Evolutionary conservation across 1,140 invertebrate species (phyloP), one percentile per base, ranked within the genome.

Genomic region (Drosophila ananassae): DNA sequence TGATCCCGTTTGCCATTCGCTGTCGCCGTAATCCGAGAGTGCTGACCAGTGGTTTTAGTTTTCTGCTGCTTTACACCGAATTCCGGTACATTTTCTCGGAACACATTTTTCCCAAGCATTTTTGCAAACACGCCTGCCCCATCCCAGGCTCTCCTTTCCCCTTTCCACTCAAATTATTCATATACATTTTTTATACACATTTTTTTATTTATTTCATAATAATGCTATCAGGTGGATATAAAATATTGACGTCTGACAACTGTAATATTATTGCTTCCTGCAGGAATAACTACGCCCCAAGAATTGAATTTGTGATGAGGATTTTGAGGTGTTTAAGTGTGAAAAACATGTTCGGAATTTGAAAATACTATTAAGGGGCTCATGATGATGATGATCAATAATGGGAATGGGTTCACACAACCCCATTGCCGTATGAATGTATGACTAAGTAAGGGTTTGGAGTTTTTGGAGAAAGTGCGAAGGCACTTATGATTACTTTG

Each of bases 21-120:
- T 78, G 67, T 77, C 78, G 67, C 66, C 77, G 78, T 63, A 80
- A 80, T 39, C 60, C 44, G 78, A 80, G 66, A 58, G 21, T 62
- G 73, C 68, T 77, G 52, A 52, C 59, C 59, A 61, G 44, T 58
- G 58, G 32, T 60, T 57, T 67, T 73, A 58, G 62, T 56, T 69
- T 73, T 51, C 58, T 78, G 67, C 57, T 82, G 79, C 77, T 83
- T 82, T 85, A 75, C 85, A 85, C 73, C 77, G 75, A 90, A 90
- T 89, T 90, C 87, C 87, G 87, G 87, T 85, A 85, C 79, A 85
- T 90, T 89, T 90, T 90, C 87, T 84, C 78, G 85, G 87, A 90
- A 90, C 67, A 75, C 77, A 73, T 79, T 90, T 90, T 90, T 90
- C 87, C 87, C 87, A 90, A 79, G 85, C 79, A 76, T 69, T 77